Evolutionary conservation across 2,113 vertebrate species (phyloP).

Genomic region (Phasianus colchicus): DNA sequence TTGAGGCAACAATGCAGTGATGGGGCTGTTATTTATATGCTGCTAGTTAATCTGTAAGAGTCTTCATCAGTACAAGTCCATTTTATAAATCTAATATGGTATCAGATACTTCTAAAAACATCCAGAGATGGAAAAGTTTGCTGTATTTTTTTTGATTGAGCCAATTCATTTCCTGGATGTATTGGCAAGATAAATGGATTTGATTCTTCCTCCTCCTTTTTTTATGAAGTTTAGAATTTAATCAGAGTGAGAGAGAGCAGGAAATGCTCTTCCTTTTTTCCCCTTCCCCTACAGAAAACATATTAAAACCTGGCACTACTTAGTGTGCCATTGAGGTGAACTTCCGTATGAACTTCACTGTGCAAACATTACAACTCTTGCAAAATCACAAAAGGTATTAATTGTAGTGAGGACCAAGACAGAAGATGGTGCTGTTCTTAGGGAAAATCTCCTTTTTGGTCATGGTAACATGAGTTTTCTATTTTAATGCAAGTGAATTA

Average conservation of each 20-base stretch:
- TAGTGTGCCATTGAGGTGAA: background rate
- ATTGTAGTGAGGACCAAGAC: background rate
- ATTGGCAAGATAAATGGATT: background rate
- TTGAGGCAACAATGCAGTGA: background rate
- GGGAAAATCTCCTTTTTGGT: background rate
- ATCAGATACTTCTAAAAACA: background rate
- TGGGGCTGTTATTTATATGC: background rate
- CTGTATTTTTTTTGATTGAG: background rate
- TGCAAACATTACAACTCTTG: background rate
- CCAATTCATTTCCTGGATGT: background rate
- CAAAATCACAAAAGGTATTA: background rate
- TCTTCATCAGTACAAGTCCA: background rate
- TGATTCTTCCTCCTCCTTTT: background rate
- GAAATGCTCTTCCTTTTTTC: accelerated
- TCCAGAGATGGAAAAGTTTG: background rate
- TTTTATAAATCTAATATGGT: background rate
- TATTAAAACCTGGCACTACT: background rate
- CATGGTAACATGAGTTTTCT: background rate
- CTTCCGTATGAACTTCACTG: background rate
- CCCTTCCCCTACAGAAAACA: background rate
- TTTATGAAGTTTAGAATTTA: background rate
- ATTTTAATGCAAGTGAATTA: background rate
- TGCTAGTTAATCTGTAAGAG: background rate
- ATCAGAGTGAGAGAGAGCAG: background rate
- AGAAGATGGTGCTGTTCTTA: background rate